These are phyloP conservation scores for Neoscelio sp. DNA, from an alignment of 2,888 invertebrate species.

Conservation along the genomic window DNA sequence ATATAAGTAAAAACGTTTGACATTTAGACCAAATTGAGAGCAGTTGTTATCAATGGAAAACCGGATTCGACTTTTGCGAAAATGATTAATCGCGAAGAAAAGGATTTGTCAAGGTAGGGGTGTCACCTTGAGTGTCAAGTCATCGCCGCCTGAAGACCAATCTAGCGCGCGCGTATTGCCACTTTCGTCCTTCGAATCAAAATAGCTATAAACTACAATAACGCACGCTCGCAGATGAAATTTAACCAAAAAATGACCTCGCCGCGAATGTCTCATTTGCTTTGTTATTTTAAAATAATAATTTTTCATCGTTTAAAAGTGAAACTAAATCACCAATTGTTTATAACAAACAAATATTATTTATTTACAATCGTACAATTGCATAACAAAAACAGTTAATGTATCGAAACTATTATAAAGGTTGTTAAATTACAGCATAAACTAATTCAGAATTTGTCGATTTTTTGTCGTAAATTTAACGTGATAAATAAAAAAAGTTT, in stretches of 20 bases:
- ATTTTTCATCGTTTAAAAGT: too few relatives aligned
- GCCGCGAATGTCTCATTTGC: not conserved
- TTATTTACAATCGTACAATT: too few relatives aligned
- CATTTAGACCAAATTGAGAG: not conserved
- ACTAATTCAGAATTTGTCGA: too few relatives aligned
- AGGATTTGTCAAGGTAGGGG: constrained; percentile 11
- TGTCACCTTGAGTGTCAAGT: not conserved
- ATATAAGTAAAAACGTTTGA: not conserved
- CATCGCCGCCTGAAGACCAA: too few relatives aligned
- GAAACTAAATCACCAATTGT: too few relatives aligned
- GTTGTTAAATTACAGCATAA: too few relatives aligned
- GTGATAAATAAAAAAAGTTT: too few relatives aligned
- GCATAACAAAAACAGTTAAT: too few relatives aligned
- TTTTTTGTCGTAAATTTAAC: too few relatives aligned
- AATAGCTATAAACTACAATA: constrained; percentile 1
- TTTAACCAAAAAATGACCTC: constrained; percentile 7
- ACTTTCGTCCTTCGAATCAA: not conserved
- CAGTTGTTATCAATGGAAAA: constrained; percentile 15
- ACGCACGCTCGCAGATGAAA: not conserved
- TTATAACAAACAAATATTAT: too few relatives aligned
- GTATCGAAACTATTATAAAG: too few relatives aligned
- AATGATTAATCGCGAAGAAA: constrained; percentile 5
- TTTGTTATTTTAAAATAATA: not conserved
- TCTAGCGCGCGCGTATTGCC: too few relatives aligned
- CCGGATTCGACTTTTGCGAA: constrained; percentile 11